Evolutionary conservation across 2,113 vertebrate species (phyloP), one percentile per base, ranked within the genome.

Genomic region (Vidua macroura): DNA sequence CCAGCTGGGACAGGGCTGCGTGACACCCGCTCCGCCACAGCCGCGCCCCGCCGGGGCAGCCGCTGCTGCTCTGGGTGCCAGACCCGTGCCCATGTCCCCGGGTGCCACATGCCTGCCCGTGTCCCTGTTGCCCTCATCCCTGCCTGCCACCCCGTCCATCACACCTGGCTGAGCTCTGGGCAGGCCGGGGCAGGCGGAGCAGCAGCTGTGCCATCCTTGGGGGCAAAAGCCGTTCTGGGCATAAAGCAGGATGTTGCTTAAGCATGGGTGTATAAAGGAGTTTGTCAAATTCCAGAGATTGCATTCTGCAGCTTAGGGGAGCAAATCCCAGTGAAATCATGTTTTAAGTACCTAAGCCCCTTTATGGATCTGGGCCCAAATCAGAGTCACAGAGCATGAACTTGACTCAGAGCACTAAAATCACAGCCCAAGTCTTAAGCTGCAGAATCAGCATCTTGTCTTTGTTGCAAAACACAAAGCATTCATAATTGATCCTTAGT

Each of bases 341-440:
- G 43, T 75, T 83, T 81, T 86, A 81, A 94, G 80, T 64, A 41
- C 33, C 52, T 95, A 93, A 96, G 58, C 56, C 88, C 86, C 49
- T 91, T 56, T 21, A 41, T 84, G 86, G 86, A 84, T 79, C 49
- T 35, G 58, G 15, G 88, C 83, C 92, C 73, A 70, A 86, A 77
- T 73, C 48, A 5, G 69, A 96, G 63, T 92, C 72, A 76, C 70
- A 17, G 44, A 74, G 55, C 35, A 2, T 80, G 72, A 92, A 77
- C 21, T 88, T 70, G 48, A 46, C 27, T 81, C 39, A 5, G 58
- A 62, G 78, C 8, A 4, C 33, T 48, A 25, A 73, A 82, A 75
- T 49, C 83, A 56, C 86, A 88, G 69, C 37, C 19, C 25, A 16
- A 27, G 13, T 33, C 48, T 70, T 43, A 69, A 88, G 55, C 55